phyloP scores from a whole-genome alignment of 2,797 vertebrate genomes.

The Taenioides sp. region DNA sequence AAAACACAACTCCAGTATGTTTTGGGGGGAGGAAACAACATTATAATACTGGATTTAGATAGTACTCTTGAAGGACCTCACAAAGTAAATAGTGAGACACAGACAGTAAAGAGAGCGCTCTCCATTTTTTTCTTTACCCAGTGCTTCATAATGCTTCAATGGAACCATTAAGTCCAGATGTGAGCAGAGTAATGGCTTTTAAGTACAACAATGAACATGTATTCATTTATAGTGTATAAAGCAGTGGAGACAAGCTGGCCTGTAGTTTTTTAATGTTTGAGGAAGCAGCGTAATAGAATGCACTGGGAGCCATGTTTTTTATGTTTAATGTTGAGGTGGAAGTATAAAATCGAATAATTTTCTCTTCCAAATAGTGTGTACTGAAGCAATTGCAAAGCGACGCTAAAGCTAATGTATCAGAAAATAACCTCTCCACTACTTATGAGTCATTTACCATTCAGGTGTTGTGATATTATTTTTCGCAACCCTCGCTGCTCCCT shows the following conservation, averaged over 20 bases:
- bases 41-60: slow-evolving; percentile 50
- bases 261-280: not conserved
- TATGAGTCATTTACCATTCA: slow-evolving; percentile 18
- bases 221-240: slow-evolving; percentile 15
- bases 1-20: no score
- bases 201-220: slow-evolving; percentile 33
- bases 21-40: no score
- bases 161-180: slow-evolving; percentile 55
- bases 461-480: slow-evolving; percentile 27
- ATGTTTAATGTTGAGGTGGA: not conserved
- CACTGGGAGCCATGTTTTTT: not conserved
- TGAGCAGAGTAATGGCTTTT: slow-evolving; percentile 48
- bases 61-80: slow-evolving; percentile 50
- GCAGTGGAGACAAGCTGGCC: slow-evolving; percentile 8
- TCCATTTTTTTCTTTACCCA: slow-evolving; percentile 50
- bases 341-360: not conserved
- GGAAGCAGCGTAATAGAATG: not conserved
- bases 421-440: slow-evolving; percentile 8
- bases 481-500: slow-evolving; percentile 23
- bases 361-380: slow-evolving; percentile 3
- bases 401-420: slow-evolving; percentile 4
- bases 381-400: not conserved
- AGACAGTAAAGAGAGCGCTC: slow-evolving; percentile 34
- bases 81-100: slow-evolving; percentile 6
- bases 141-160: slow-evolving; percentile 63